phyloP scores from a whole-genome alignment of 2,888 invertebrate species.

The Papilio elwesi region DNA sequence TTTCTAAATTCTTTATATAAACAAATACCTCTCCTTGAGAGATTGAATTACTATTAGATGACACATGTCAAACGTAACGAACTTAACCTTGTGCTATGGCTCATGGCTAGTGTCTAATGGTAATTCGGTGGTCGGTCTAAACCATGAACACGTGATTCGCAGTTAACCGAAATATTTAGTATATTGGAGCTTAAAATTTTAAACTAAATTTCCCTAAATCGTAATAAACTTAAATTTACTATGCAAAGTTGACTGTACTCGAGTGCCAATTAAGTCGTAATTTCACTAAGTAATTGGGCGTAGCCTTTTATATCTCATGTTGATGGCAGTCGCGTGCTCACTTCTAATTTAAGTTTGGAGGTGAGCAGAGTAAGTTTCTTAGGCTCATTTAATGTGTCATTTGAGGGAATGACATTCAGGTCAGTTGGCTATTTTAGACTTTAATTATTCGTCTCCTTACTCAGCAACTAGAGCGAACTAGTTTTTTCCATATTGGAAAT shows the following conservation, averaged over 20 bases:
- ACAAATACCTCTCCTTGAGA: too few relatives aligned
- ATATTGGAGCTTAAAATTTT: too few relatives aligned
- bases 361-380: constrained; percentile 32
- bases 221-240: neutral
- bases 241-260: neutral
- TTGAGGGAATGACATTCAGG: constrained; percentile 32
- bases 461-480: neutral
- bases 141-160: too few relatives aligned
- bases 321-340: constrained; percentile 29
- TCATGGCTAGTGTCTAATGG: too few relatives aligned
- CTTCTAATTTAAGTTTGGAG: constrained; percentile 40
- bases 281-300: constrained; percentile 16
- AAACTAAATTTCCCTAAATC: neutral
- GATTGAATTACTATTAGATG: too few relatives aligned
- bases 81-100: too few relatives aligned
- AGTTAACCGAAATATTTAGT: too few relatives aligned
- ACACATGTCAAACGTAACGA: too few relatives aligned
- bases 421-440: constrained; percentile 15
- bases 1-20: too few relatives aligned
- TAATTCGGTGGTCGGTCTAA: too few relatives aligned
- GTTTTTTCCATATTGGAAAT: too few relatives aligned
- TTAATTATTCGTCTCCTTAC: constrained; percentile 9
- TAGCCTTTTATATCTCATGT: constrained; percentile 24
- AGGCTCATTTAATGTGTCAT: constrained; percentile 34
- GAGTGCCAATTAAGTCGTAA: constrained; percentile 2